Base-by-base conservation (phyloP, 1,140 invertebrate species). In the Cydia pomonella region DNA sequence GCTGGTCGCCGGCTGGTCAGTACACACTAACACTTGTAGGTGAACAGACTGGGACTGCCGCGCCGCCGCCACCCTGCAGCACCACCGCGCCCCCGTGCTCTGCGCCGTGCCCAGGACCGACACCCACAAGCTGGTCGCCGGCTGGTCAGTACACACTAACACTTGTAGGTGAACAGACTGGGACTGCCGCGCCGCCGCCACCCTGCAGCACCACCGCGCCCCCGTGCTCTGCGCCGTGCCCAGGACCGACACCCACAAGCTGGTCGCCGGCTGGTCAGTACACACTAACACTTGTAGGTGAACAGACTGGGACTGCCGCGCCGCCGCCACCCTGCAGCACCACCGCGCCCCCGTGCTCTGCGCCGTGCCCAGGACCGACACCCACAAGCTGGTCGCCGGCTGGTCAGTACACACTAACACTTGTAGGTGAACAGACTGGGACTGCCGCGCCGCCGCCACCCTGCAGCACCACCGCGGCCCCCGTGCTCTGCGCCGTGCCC, bases 401-500 rank as follows among this genome's bases (percentile, higher is more conserved):
- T 62, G 53, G 53, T 62, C n/a, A 62, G 53, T 59, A 18, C 4
- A 29, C 6, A 29, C 27, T 10, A 10, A 38, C 33, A 10, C 10
- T 38, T 38, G 33, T 38, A 38, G 33, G 7, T 10, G 33, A 85
- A 82, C 84, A 87, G 78, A 76, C 81, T 72, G 63, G 25, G n/a
- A n/a, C n/a, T n/a, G n/a, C 72, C 53, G 33, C 41, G 77, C 59
- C 12, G 3, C 10, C 12, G 47, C 12, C 44, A 4, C 44, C 44
- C 13, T 73, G 0, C n/a, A 5, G 16, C 16, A 16, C 23, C 18
- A 50, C 12, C 66, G 33, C 71, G n/a, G 27, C 72, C 10, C 47
- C 1, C n/a, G 23, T 64, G 13, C 33, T 21, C 10, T 50, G 2
- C 53, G 64, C 44, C 44, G 44, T 38, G 25, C 5, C 53, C 13